Percentiles rank a stretch among this genome's conserved stretches.
These are phyloP conservation scores for Dryococelus australis DNA, from an alignment of 2,888 invertebrate genomes.

Conservation along the genomic window DNA sequence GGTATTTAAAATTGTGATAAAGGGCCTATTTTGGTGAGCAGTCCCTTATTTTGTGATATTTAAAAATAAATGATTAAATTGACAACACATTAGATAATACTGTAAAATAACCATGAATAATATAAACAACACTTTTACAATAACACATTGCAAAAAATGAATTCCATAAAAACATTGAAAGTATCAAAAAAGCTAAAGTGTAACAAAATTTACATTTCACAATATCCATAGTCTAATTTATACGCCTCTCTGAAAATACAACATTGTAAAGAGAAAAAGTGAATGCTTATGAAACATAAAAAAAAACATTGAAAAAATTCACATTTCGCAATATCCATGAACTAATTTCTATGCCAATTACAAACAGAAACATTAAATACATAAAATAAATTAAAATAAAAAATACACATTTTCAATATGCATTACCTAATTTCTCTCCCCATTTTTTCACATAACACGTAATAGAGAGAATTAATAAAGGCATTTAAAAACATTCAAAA, in stretches of 20 bases:
- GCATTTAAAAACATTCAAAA: background rate
- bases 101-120: background rate
- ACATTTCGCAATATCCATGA: background rate
- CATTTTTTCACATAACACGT: no score
- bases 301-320: no score
- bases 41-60: conserved; percentile 22
- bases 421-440: no score
- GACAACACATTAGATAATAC: background rate
- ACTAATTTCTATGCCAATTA: background rate
- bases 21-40: background rate
- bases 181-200: no score
- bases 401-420: background rate
- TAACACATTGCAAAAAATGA: background rate
- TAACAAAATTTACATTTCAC: no score
- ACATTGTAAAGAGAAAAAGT: no score
- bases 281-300: no score
- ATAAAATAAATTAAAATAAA: background rate
- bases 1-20: background rate
- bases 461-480: no score
- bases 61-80: background rate
- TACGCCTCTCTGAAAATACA: no score
- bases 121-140: background rate
- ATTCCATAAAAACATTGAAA: background rate
- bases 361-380: background rate
- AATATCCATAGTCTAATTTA: no score